These are phyloP conservation scores for Tragelaphus oryx DNA, from an alignment of 2,797 vertebrate genomes.

Conservation along the genomic window DNA sequence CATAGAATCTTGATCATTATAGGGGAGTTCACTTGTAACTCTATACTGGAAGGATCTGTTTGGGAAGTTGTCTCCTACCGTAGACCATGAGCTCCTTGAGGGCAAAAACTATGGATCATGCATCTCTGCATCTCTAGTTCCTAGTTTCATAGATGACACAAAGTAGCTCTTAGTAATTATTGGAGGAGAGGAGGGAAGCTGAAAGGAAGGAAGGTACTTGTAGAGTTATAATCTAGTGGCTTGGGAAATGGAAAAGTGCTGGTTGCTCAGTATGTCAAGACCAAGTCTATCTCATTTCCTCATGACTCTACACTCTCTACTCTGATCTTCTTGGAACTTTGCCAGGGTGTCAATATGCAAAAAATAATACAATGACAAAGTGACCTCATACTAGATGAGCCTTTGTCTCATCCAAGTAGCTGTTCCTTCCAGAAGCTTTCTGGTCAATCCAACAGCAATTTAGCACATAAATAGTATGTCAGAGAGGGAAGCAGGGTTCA, in stretches of 20 bases:
- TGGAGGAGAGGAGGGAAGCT: not conserved
- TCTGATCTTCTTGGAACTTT: not conserved
- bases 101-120: not conserved
- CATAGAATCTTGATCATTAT: not conserved
- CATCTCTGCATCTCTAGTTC: not conserved
- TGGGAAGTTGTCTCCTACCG: constrained; percentile 15
- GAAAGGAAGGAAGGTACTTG: not conserved
- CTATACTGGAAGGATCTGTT: not conserved
- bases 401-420: not conserved
- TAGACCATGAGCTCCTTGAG: not conserved
- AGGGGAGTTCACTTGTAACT: not conserved
- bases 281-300: constrained; percentile 8
- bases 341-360: not conserved
- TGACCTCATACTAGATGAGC: not conserved
- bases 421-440: constrained; percentile 16
- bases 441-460: not conserved
- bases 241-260: not conserved
- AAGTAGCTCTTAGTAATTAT: not conserved
- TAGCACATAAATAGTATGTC: not conserved
- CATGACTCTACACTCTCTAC: not conserved
- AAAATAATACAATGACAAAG: constrained; percentile 20
- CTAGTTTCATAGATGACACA: not conserved
- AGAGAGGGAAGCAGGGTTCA: not conserved
- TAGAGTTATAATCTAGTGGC: not conserved
- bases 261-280: not conserved